Conservation (phyloP, 92 coral and sea anemone species). For the Phenganax subtilis region DNA sequence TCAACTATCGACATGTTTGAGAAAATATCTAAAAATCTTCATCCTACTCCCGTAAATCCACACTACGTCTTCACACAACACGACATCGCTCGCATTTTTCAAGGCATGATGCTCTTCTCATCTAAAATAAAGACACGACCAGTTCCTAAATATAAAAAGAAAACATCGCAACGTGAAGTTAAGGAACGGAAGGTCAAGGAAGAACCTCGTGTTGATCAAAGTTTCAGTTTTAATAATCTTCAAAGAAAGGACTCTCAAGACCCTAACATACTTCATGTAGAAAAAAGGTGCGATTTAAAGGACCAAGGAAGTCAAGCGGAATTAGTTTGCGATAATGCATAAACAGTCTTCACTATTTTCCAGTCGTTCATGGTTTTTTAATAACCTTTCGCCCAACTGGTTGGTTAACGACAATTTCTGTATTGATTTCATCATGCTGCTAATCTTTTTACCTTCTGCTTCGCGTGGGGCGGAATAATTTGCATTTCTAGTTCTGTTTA, state of each 20-base stretch:
- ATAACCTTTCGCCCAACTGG: too few species aligned
- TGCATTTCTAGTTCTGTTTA: too few species aligned
- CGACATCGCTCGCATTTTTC: conserved; percentile 78
- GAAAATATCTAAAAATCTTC: conserved; percentile 64
- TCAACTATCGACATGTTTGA: conserved; percentile 67
- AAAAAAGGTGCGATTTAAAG: conserved; percentile 15
- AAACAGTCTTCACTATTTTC: neutral
- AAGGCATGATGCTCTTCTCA: conserved; percentile 78
- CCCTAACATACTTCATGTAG: conserved; percentile 7
- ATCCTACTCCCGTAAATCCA: conserved; percentile 83
- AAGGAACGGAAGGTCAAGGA: conserved; percentile 14
- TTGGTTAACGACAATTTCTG: too few species aligned
- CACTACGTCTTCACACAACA: conserved; percentile 94
- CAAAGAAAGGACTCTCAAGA: neutral
- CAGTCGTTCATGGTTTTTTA: too few species aligned
- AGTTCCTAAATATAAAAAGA: conserved; percentile 66
- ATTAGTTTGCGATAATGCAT: neutral
- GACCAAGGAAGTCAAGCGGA: neutral
- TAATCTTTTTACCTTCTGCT: too few species aligned
- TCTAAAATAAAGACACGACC: conserved; percentile 79
- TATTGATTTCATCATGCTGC: too few species aligned
- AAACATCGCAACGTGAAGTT: conserved; percentile 38
- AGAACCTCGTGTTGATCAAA: neutral
- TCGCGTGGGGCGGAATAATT: too few species aligned
- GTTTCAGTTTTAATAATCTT: neutral